Evolutionary conservation across 2,888 invertebrate genomes (phyloP).

Genomic region (Heliconius sara): DNA sequence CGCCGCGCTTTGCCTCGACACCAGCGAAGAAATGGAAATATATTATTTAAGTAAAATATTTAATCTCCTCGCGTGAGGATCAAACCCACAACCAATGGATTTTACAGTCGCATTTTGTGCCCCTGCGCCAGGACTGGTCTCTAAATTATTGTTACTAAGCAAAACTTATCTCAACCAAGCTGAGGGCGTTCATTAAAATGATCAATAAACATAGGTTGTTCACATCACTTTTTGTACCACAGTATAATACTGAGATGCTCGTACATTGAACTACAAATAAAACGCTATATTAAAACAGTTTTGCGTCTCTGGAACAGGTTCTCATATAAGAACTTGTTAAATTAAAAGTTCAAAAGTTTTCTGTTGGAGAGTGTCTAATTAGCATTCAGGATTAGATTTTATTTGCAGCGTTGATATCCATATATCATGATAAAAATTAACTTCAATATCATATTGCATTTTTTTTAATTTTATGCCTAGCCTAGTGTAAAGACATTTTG

Average conservation of each 20-base stretch:
- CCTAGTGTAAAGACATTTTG: background rate
- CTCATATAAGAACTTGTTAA: slow-evolving; percentile 20
- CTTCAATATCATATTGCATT: background rate
- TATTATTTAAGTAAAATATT: too few species aligned
- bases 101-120: too few species aligned
- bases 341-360: background rate
- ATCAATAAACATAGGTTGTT: slow-evolving; percentile 22
- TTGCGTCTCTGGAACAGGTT: slow-evolving; percentile 17
- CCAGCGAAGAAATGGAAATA: too few species aligned
- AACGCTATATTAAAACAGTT: background rate
- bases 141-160: background rate
- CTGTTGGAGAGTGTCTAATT: background rate
- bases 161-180: slow-evolving; percentile 2
- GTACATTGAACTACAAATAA: slow-evolving; percentile 22
- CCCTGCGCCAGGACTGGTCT: too few species aligned
- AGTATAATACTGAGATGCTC: background rate
- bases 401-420: background rate
- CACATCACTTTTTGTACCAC: slow-evolving; percentile 26
- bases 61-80: too few species aligned
- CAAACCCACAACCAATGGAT: too few species aligned
- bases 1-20: too few species aligned
- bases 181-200: background rate
- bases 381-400: background rate
- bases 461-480: background rate
- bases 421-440: too few species aligned